Evolutionary conservation across 2,113 vertebrate species (phyloP).

Genomic region (Buteo buteo): DNA sequence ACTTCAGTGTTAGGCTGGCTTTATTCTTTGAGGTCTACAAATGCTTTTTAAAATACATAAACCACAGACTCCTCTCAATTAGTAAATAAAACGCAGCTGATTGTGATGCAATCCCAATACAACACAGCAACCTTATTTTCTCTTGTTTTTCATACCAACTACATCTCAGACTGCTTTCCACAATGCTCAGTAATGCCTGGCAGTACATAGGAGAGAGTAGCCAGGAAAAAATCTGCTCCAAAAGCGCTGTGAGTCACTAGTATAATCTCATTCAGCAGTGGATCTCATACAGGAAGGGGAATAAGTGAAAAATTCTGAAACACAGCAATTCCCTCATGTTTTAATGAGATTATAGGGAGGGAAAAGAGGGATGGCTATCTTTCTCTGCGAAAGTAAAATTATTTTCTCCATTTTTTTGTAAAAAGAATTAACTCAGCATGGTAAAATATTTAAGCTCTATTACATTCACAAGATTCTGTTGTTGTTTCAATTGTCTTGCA

Average conservation of each 20-base stretch:
- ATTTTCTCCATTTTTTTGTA: not conserved
- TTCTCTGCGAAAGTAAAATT: not conserved
- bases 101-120: not conserved
- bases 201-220: not conserved
- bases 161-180: not conserved
- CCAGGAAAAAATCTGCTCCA: not conserved
- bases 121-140: not conserved
- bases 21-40: not conserved
- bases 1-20: not conserved
- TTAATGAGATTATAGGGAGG: not conserved
- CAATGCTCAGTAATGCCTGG: not conserved
- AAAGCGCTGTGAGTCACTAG: not conserved
- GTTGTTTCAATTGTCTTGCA: not conserved
- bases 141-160: not conserved
- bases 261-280: not conserved
- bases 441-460: not conserved
- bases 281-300: not conserved
- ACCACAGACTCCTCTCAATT: not conserved
- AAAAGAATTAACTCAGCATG: not conserved
- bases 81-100: not conserved
- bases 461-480: not conserved
- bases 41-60: not conserved
- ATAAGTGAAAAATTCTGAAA: not conserved
- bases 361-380: not conserved
- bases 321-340: not conserved